Percentiles rank a stretch among this genome's conserved stretches.
Evolutionary conservation across 2,113 vertebrate species (phyloP).

Genomic region (Eira barbara): DNA sequence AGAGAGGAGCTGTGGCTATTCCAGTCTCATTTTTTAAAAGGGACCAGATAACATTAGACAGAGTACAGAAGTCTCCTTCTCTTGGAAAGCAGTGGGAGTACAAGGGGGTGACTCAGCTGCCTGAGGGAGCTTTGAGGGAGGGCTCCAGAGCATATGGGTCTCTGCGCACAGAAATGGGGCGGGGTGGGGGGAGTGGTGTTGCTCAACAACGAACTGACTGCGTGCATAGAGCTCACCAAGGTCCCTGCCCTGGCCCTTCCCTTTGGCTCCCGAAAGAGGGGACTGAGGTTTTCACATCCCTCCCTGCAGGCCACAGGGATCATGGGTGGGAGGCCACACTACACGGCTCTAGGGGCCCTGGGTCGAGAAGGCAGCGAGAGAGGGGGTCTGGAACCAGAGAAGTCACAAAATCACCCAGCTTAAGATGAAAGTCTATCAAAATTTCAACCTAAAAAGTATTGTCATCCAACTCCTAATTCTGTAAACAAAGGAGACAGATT

Average conservation of each 20-base stretch:
- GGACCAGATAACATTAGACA: slow-evolving; percentile 58
- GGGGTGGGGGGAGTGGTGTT: rapidly evolving
- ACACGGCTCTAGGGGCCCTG: rapidly evolving
- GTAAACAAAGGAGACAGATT: background rate
- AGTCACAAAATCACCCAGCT: background rate
- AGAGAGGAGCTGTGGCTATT: background rate
- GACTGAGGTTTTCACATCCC: background rate
- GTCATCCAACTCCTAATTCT: background rate
- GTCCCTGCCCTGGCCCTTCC: too few relatives aligned
- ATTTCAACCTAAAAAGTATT: background rate
- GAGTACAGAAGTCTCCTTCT: slow-evolving; percentile 34
- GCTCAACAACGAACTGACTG: background rate
- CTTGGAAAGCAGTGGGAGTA: background rate
- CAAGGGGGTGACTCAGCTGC: background rate
- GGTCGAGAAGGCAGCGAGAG: background rate
- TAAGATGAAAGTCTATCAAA: background rate
- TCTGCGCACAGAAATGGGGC: background rate
- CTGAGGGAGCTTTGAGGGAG: background rate
- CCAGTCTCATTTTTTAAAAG: slow-evolving; percentile 46
- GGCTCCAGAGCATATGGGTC: background rate
- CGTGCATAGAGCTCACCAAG: background rate
- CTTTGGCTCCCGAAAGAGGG: background rate
- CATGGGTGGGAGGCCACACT: too few relatives aligned
- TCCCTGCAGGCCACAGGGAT: background rate
- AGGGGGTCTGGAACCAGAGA: background rate